Conservation (phyloP, 2,888 invertebrate genomes). For the Hemicrepidius hirtus region DNA sequence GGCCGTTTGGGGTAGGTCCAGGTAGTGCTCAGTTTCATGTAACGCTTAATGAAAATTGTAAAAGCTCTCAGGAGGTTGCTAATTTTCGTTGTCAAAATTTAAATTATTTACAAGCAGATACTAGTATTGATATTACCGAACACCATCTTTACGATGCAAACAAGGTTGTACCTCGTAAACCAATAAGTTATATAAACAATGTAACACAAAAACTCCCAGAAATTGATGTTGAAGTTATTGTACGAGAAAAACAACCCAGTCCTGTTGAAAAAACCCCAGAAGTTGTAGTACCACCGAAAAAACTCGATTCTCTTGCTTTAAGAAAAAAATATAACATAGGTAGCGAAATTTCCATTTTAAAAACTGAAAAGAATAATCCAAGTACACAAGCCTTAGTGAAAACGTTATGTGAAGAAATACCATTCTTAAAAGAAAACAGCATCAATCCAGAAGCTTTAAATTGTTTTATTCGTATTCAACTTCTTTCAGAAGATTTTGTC, state of each 20-base stretch:
- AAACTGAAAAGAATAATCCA: conserved; percentile 24
- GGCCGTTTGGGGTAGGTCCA: conserved; percentile 49
- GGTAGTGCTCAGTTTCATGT: conserved; percentile 50
- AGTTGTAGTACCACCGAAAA: conserved; percentile 21
- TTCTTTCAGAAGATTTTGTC: conserved; percentile 20
- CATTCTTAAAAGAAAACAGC: conserved; percentile 32
- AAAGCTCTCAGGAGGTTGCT: background rate
- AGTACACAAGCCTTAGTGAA: conserved; percentile 13
- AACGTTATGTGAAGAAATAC: conserved; percentile 32
- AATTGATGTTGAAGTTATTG: conserved; percentile 35
- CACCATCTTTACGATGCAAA: conserved; percentile 45
- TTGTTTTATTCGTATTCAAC: conserved; percentile 22
- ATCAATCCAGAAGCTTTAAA: conserved; percentile 27
- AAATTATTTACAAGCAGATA: conserved; percentile 48
- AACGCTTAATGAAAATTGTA: conserved; percentile 40
- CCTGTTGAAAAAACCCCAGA: no score
- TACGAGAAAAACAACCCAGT: background rate
- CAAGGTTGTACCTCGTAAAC: conserved; percentile 35
- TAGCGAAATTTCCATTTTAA: conserved; percentile 46
- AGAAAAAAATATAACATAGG: conserved; percentile 49
- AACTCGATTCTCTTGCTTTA: conserved; percentile 34
- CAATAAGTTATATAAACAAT: conserved; percentile 26
- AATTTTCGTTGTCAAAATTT: conserved; percentile 43
- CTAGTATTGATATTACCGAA: conserved; percentile 50
- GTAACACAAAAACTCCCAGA: conserved; percentile 42